Conservation (phyloP, 2,797 vertebrate species). For the Eupleurogrammus muticus region DNA sequence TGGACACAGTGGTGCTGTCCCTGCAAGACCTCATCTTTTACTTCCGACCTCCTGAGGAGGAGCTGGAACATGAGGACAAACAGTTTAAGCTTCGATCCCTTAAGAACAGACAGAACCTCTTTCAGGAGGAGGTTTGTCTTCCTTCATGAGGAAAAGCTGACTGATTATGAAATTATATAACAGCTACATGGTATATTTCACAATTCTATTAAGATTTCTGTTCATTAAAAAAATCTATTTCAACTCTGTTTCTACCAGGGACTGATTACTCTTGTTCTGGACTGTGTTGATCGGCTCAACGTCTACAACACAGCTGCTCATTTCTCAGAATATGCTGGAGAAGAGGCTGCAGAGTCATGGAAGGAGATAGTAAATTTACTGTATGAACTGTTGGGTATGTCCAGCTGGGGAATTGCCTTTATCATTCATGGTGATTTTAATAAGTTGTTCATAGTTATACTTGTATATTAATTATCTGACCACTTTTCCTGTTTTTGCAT, state of each 20-base stretch:
- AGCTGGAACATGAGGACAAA: slow-evolving; percentile 93
- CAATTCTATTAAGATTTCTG: neutral
- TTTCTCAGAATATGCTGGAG: slow-evolving; percentile 93
- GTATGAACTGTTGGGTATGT: slow-evolving; percentile 92
- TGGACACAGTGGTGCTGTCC: slow-evolving; percentile 90
- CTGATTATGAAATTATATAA: neutral
- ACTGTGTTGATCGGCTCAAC: slow-evolving; percentile 94
- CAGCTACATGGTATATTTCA: neutral
- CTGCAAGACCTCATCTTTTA: slow-evolving; percentile 95
- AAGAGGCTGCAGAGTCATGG: slow-evolving; percentile 94
- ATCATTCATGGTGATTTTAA: neutral
- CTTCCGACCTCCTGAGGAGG: slow-evolving; percentile 92
- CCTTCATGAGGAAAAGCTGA: neutral
- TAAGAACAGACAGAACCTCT: slow-evolving; percentile 93
- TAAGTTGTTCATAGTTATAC: neutral
- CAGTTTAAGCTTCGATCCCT: slow-evolving; percentile 94
- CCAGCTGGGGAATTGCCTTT: slow-evolving; percentile 2
- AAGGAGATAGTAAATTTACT: slow-evolving; percentile 95
- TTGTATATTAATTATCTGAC: neutral
- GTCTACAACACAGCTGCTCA: slow-evolving; percentile 94
- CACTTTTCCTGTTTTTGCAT: neutral
- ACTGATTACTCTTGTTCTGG: slow-evolving; percentile 92
- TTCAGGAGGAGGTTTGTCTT: slow-evolving; percentile 91
- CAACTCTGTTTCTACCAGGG: slow-evolving; percentile 79
- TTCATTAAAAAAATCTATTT: accelerated